These are phyloP conservation scores for Cyclargus thomasi DNA, from an alignment of 1,140 invertebrate species.

Conservation along the genomic window DNA sequence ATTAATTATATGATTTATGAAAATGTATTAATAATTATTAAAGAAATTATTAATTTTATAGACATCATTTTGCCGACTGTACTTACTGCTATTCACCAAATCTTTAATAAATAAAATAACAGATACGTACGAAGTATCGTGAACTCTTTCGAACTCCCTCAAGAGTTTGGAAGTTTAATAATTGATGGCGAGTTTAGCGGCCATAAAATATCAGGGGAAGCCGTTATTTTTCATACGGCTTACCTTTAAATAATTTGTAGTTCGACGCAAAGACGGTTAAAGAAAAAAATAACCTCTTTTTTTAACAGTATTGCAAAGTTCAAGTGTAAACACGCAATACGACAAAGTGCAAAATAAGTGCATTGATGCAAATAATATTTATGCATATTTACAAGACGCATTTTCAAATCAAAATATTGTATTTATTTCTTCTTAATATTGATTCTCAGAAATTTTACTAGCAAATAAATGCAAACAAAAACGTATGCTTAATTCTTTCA, in stretches of 20 bases:
- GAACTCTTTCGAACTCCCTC: constrained; percentile 37
- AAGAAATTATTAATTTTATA: background rate
- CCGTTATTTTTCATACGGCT: constrained; percentile 51
- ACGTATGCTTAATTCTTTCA: no score
- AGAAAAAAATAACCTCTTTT: background rate
- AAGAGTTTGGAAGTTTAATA: constrained; percentile 60
- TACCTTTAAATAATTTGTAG: constrained; percentile 48
- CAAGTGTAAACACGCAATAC: background rate
- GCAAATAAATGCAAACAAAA: no score
- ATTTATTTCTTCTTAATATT: no score
- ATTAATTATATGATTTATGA: no score
- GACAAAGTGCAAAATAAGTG: background rate
- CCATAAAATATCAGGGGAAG: constrained; percentile 58
- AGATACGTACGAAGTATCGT: constrained; percentile 13
- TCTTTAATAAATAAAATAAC: background rate
- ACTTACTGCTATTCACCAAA: background rate
- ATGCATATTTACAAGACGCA: background rate
- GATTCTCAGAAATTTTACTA: no score
- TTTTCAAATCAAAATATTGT: no score
- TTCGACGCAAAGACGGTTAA: constrained; percentile 16
- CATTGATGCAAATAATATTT: background rate
- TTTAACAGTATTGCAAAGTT: background rate
- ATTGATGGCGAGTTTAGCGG: constrained; percentile 66
- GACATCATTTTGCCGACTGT: background rate
- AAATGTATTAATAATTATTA: no score